phyloP scores from a whole-genome alignment of 2,113 vertebrate genomes.

The Takifugu bimaculatus region DNA sequence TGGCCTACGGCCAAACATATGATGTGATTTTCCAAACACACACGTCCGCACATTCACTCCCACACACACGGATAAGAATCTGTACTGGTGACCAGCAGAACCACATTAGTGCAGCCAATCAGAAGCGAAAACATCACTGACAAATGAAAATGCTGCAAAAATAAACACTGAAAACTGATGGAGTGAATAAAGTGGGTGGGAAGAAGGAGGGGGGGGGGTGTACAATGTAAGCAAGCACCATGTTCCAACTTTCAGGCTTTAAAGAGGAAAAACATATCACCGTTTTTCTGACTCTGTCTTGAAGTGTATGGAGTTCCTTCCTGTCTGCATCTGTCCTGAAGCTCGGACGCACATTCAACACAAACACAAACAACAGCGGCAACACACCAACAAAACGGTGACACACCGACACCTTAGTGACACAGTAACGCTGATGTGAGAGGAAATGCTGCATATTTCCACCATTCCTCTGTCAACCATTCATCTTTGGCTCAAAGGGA shows the following conservation, averaged over 20 bases:
- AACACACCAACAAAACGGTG: background rate
- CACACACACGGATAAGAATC: conserved; percentile 39
- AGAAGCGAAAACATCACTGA: conserved; percentile 33
- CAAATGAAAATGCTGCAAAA: conserved; percentile 39
- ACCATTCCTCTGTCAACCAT: conserved; percentile 57
- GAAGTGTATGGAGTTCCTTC: too few species aligned
- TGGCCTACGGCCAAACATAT: background rate
- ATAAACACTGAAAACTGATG: conserved; percentile 33
- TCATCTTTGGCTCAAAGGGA: conserved; percentile 38
- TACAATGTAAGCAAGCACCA: too few species aligned
- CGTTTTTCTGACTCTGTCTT: too few species aligned
- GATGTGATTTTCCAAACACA: background rate
- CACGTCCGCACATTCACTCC: conserved; percentile 16
- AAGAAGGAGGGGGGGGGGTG: background rate
- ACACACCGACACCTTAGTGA: conserved; percentile 11
- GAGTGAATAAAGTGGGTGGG: background rate
- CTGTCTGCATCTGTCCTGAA: too few species aligned
- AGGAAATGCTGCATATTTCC: conserved; percentile 49
- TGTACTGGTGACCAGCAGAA: conserved; percentile 36
- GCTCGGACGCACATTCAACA: too few species aligned
- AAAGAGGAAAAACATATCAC: too few species aligned
- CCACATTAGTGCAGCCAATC: conserved; percentile 35
- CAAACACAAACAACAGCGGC: too few species aligned
- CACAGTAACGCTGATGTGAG: conserved; percentile 30
- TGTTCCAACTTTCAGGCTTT: too few species aligned